Base-by-base conservation (phyloP, 1,140 invertebrate species). In the Orius insidiosus region DNA sequence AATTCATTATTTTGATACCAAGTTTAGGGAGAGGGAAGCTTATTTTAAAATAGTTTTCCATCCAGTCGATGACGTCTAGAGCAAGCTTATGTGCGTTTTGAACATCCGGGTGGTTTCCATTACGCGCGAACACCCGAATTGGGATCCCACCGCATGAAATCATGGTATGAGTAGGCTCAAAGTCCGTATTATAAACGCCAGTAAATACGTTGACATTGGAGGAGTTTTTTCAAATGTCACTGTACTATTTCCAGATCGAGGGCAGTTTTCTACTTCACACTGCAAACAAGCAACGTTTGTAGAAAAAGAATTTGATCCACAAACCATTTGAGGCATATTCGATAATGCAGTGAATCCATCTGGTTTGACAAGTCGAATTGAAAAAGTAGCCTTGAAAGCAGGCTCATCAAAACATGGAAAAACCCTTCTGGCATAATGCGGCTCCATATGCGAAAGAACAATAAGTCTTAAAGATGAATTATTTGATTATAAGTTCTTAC, bases 351-450 rank as follows among this genome's bases (percentile, higher is more conserved):
- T 53, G 8, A 45, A 46, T n/a, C 46, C 6, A 1, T 41, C 19
- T 3, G 41, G 41, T 43, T 53, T 52, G 10, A 38, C 50, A 0
- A 77, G 41, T 4, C 62, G 66, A n/a, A 65, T 49, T 31, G 50
- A 49, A 51, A 80, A 85, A 1, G 62, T 63, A 1, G 80, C 74
- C 60, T 84, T 85, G 9, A 81, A 64, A 10, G 64, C 63, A 0
- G 81, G 82, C 55, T 86, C 82, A 58, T 86, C 83, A 56, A 80
- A 83, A 57, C 78, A 83, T 0, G 82, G 83, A 55, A 85, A 85
- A 0, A 72, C 76, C 52, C 67, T 67, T 45, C 81, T 63, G 9
- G 82, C 80, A 56, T 75, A 66, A 1, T 70, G 75, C 0, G 79
- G 67, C 54, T 82, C 70, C 60, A 85, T 78, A 61, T 83, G 77